Percentiles rank a stretch among this genome's conserved stretches.
Evolutionary conservation across 2,113 vertebrate species (phyloP).

Genomic region (Neomonachus schauinslandi): DNA sequence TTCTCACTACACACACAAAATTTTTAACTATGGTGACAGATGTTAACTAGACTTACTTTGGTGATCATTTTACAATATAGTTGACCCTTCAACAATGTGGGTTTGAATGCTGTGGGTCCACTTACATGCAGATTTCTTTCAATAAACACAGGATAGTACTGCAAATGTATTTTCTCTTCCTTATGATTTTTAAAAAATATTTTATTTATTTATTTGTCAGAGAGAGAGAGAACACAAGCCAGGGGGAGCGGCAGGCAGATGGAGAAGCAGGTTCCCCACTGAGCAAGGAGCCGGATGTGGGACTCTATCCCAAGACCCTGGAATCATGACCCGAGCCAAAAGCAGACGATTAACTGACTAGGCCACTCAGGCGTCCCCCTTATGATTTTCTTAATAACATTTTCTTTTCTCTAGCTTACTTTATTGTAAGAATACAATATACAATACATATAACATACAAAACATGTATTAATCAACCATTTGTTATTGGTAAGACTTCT

Average conservation of each 20-base stretch:
- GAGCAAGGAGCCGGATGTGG: too few species aligned
- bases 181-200: not conserved
- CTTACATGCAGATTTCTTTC: not conserved
- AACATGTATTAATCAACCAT: not conserved
- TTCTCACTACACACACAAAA: not conserved
- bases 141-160: not conserved
- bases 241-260: too few species aligned
- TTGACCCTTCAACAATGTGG: not conserved
- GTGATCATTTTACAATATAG: not conserved
- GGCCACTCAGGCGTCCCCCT: too few species aligned
- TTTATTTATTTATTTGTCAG: too few species aligned
- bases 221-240: too few species aligned
- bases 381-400: not conserved
- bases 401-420: not conserved
- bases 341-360: too few species aligned
- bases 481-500: not conserved
- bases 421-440: not conserved
- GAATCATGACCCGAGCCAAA: too few species aligned
- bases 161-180: not conserved
- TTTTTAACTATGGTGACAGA: not conserved
- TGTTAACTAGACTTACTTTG: not conserved
- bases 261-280: too few species aligned
- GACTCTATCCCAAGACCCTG: too few species aligned
- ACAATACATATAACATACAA: not conserved
- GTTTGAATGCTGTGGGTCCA: not conserved